phyloP scores from a whole-genome alignment of 2,797 vertebrate species.

The Clarias laeviceps region DNA sequence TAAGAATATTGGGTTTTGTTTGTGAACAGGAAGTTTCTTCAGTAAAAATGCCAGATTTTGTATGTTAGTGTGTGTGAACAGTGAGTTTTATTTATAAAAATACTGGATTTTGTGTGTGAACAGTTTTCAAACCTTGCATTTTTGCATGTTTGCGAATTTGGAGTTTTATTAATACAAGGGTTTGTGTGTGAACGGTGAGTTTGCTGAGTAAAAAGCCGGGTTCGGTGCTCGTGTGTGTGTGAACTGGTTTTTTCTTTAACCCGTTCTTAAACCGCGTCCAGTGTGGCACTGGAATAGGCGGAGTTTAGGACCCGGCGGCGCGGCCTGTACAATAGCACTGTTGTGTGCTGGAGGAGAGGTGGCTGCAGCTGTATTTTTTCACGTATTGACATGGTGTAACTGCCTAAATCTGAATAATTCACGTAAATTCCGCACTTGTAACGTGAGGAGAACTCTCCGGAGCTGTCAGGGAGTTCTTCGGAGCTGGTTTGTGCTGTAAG shows the following conservation, averaged over 20 bases:
- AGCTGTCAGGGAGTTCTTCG: not conserved
- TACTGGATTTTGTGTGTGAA: not conserved
- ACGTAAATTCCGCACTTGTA: not conserved
- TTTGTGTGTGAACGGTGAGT: no score
- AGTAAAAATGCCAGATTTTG: not conserved
- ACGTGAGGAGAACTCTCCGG: conserved; percentile 3
- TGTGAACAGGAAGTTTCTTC: not conserved
- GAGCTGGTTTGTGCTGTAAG: conserved; percentile 59
- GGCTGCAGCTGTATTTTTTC: conserved; percentile 58
- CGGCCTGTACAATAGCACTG: conserved; percentile 91
- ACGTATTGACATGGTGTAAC: conserved; percentile 67
- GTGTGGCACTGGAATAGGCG: conserved; percentile 67
- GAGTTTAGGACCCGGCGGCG: conserved; percentile 83
- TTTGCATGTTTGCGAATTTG: not conserved
- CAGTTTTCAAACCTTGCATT: not conserved
- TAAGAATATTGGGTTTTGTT: fast-evolving
- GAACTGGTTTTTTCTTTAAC: not conserved
- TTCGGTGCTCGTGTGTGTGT: not conserved
- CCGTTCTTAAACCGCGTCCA: not conserved
- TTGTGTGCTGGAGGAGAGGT: conserved; percentile 78
- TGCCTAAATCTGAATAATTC: conserved; percentile 43
- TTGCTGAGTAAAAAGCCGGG: no score
- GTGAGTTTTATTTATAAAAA: not conserved
- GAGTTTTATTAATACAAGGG: not conserved
- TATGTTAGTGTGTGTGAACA: not conserved